Conservation (phyloP, 2,113 vertebrate species). For the Neomonachus schauinslandi region DNA sequence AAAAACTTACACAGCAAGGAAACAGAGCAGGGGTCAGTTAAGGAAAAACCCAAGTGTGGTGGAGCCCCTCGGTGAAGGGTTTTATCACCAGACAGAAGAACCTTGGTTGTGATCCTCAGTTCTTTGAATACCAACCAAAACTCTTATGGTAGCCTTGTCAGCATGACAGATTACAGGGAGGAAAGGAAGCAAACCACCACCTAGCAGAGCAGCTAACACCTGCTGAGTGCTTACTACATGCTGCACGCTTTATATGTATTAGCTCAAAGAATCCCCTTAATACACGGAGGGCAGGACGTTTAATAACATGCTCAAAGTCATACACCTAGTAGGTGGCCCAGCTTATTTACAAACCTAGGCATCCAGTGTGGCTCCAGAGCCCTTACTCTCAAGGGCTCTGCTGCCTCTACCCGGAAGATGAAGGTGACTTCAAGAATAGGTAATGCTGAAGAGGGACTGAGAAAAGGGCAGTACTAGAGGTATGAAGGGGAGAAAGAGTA, state of each 20-base stretch:
- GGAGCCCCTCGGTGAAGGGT: background rate
- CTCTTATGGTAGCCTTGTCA: background rate
- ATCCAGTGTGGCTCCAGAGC: background rate
- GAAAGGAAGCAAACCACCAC: background rate
- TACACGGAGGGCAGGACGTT: background rate
- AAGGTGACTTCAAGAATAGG: background rate
- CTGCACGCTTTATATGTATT: background rate
- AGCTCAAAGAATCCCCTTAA: background rate
- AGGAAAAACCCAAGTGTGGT: background rate
- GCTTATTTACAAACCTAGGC: background rate
- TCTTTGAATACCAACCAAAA: background rate
- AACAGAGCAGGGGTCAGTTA: background rate
- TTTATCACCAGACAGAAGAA: background rate
- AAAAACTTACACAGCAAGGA: background rate
- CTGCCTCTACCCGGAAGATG: background rate
- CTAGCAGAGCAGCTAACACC: background rate
- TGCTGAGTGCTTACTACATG: background rate
- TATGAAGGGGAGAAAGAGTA: background rate
- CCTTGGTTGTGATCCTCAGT: background rate
- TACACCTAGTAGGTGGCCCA: background rate
- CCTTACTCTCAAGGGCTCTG: background rate
- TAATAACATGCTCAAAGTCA: slow-evolving; percentile 15
- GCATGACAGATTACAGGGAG: background rate
- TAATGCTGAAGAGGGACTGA: background rate
- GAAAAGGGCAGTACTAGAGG: background rate